Evolutionary conservation across 2,113 vertebrate species (phyloP), one percentile per base, ranked within the genome.

Genomic region (Corapipo altera): DNA sequence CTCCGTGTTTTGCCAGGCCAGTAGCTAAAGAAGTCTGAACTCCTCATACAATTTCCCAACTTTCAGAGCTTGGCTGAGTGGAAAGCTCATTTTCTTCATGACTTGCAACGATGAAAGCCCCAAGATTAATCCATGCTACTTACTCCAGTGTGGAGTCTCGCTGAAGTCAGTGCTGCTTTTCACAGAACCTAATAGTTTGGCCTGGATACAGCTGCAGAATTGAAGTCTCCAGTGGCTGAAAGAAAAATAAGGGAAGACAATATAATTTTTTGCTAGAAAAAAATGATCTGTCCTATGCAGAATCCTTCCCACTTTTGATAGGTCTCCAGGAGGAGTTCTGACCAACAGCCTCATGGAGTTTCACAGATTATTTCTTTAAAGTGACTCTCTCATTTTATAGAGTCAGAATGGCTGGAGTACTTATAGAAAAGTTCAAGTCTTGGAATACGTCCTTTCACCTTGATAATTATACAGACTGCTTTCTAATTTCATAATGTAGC

Each of bases 221-320:
- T 70, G 55, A 90, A 77, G 48, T 66, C 43, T 91, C n/a, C 43
- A 52, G 69, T 8, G 64, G 44, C 55, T 90, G 71, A 86, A 85
- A 73, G 64, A 52, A 85, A 79, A 79, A 48, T 1, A 10, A 74
- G 39, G 20, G 24, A 26, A 85, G 33, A 28, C 5, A 8, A 6
- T 41, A 35, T 67, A n/a, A n/a, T 44, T 44, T 58, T 66, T 71
- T 8, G 32, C 8, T 12, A 21, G 12, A 33, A 37, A 61, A 61
- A 37, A 28, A n/a, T 4, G 0, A 1, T 22, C 11, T 39, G 8
- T 18, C 15, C 17, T 44, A 0, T 7, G 14, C 43, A 30, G 52
- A 69, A 37, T n/a, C 20, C 26, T 85, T 75, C 48, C 48, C 33
- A 7, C 3, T 46, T 58, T 46, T 69, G 26, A 0, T 10, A 79